Conservation (phyloP, 2,888 invertebrate species). For the Drosophila silvestris region DNA sequence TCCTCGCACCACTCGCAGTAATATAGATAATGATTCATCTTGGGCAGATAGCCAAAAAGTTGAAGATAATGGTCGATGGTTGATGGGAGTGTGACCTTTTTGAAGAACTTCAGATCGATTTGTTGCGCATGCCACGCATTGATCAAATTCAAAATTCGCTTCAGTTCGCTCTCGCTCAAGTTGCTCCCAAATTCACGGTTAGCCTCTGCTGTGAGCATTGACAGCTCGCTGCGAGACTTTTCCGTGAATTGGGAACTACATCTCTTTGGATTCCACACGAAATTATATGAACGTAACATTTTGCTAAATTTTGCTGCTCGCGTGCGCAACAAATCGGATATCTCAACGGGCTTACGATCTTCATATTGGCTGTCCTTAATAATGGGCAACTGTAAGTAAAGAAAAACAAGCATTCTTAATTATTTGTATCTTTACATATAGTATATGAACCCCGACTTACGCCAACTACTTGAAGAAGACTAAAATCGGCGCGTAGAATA, state of each 20-base stretch:
- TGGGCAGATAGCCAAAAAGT: conserved; percentile 65
- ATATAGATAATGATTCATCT: conserved; percentile 43
- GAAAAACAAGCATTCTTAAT: background rate
- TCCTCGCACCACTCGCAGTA: conserved; percentile 72
- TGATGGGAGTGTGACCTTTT: conserved; percentile 44
- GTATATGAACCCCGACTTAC: conserved; percentile 32
- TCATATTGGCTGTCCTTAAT: conserved; percentile 48
- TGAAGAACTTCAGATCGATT: conserved; percentile 44
- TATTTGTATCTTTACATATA: background rate
- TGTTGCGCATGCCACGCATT: conserved; percentile 55
- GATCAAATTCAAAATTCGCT: conserved; percentile 70
- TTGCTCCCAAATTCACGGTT: conserved; percentile 36
- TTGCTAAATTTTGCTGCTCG: conserved; percentile 57
- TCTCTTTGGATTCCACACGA: conserved; percentile 54
- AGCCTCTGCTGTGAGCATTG: conserved; percentile 27
- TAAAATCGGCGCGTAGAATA: conserved; percentile 15
- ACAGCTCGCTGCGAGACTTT: conserved; percentile 21
- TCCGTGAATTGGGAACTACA: background rate
- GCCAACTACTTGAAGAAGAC: conserved; percentile 44
- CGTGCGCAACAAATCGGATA: conserved; percentile 41
- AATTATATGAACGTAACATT: conserved; percentile 32
- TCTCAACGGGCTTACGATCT: conserved; percentile 40
- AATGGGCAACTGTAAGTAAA: conserved; percentile 54
- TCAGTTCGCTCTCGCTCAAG: conserved; percentile 48
- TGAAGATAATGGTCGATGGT: conserved; percentile 47